A percentile compares a stretch with the other conserved stretches of the same genome.
Evolutionary conservation across 1,140 invertebrate genomes (phyloP).

Genomic region (Drosophila sproati): DNA sequence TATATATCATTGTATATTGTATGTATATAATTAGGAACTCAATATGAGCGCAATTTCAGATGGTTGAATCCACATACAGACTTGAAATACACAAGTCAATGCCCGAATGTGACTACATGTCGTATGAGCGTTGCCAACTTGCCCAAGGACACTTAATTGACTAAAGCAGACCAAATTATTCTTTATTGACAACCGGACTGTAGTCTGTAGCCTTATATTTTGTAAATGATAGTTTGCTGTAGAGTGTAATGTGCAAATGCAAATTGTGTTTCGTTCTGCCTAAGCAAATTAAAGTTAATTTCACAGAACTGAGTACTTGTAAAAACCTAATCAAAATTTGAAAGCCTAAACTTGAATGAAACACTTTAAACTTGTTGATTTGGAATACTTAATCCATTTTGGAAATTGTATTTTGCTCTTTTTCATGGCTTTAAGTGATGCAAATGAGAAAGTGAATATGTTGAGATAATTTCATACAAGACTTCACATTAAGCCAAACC

Average conservation of each 20-base stretch:
- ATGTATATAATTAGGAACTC: slow-evolving; percentile 26
- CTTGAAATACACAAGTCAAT: slow-evolving; percentile 35
- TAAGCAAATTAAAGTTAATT: background rate
- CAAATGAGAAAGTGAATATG: too few relatives aligned
- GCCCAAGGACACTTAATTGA: slow-evolving; percentile 31
- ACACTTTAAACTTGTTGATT: too few relatives aligned
- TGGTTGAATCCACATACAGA: slow-evolving; percentile 13
- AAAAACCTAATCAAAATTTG: background rate
- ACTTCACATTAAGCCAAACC: too few relatives aligned
- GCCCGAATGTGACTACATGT: slow-evolving; percentile 32
- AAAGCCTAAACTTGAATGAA: background rate
- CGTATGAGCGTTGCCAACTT: slow-evolving; percentile 44
- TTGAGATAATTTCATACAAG: too few relatives aligned
- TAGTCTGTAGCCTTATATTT: background rate
- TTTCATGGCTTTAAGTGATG: too few relatives aligned
- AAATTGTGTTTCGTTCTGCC: background rate
- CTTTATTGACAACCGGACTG: slow-evolving; percentile 51
- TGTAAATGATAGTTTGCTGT: background rate
- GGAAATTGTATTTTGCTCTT: too few relatives aligned
- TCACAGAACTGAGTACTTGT: too few relatives aligned
- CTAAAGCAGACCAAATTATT: slow-evolving; percentile 45
- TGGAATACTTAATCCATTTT: too few relatives aligned
- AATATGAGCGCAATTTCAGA: slow-evolving; percentile 42
- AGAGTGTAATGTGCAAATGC: background rate
- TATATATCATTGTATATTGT: background rate